Evolutionary conservation across 2,888 invertebrate species (phyloP), one percentile per base, ranked within the genome.

Genomic region (Drosophila setosimentum): DNA sequence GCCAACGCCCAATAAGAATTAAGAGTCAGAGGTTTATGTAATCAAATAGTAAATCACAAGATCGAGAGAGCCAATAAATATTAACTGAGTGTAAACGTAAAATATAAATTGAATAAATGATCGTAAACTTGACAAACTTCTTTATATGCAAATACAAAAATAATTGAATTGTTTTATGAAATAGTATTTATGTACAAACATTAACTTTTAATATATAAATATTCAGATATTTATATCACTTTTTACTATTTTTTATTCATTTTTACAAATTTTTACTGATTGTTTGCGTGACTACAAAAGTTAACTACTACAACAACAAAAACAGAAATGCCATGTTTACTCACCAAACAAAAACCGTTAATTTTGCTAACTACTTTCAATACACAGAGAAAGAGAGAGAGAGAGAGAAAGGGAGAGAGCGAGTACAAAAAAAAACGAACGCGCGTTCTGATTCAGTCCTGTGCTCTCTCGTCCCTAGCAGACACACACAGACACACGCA

Each of bases 291-390:
- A 10, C 21, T 40, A 32, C 42, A 18, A 21, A 16, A 30, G 30
- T 42, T 57, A 30, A 24, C 16, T 16, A 18, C 1, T 30, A 35
- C 29, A 24, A 16, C 13, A 45, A 18, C n/a, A 4, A n/a, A n/a
- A n/a, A 6, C 7, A 29, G 21, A 35, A 21, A 35, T 51, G 29
- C 7, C 35, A 27, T 61, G 40, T 54, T 61, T 54, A 37, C 37
- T 61, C 27, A 40, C 35, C 18, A 21, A 21, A 50, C 54, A 51
- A 59, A 37, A 68, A 65, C 10, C 54, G 65, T 63, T 65, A 32
- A 63, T 65, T 73, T 77, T 10, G 21, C 55, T 18, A 67, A 71
- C 45, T 71, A 63, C 62, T 65, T 69, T 61, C 27, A 50, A 45
- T 24, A 45, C 21, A 40, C n/a, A 8, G n/a, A 16, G 33, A 10